Base-by-base conservation (phyloP, 1,140 invertebrate genomes). In the Drosophila saltans region DNA sequence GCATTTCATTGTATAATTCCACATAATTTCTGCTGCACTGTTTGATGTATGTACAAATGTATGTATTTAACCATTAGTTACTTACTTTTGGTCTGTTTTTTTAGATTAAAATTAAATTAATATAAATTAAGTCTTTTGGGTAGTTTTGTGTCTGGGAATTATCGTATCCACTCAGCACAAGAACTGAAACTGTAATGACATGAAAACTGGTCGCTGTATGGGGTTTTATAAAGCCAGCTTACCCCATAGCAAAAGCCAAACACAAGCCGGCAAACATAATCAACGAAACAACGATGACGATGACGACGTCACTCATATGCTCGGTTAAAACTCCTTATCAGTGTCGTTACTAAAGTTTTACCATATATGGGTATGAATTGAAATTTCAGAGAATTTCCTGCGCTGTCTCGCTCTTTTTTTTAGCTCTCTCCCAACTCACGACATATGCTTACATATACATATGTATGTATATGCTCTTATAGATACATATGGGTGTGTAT, bases 151-250 rank as follows among this genome's bases (percentile, higher is more conserved):
- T 90, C 83, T 71, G 78, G 78, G 80, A 75, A 69, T 77, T 36
- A 24, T 59, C 57, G 74, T 78, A 85, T 89, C 90, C 90, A 90
- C 86, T 91, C 90, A 90, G 90, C 84, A 91, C 90, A 91, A 91
- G 86, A 91, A 91, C 90, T 91, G 86, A 85, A 91, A 91, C 83
- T 90, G 88, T 90, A 91, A 91, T 91, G 90, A 91, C 84, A 83
- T 76, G 73, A 91, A 91, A 91, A 91, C 90, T 91, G 90, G 90
- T 91, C 85, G 80, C 57, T 33, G 80, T 45, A 66, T 72, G 71
- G 61, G 81, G 85, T 90, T 89, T 89, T 89, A 89, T 89, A 89
- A 88, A 88, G 84, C 84, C 77, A 21, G 76, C 75, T 64, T 58
- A 74, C 21, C 45, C 45, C 45, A 52, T 52, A 52, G 45, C 45